These are phyloP conservation scores for Acheta domesticus DNA, from an alignment of 2,888 invertebrate genomes.

Conservation along the genomic window DNA sequence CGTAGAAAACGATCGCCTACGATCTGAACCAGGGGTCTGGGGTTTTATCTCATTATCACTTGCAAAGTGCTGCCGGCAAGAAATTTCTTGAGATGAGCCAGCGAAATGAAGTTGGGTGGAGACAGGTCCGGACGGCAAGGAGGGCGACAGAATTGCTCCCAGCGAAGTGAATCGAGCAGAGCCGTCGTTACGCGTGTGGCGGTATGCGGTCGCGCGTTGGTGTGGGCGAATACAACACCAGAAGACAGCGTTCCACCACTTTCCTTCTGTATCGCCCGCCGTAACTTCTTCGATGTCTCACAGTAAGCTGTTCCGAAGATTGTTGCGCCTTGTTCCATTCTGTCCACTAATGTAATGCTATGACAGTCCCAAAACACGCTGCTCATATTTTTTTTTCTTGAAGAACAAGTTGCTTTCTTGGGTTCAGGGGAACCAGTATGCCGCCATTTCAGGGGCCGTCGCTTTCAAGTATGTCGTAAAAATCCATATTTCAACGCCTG, in stretches of 20 bases:
- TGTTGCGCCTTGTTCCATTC: neutral
- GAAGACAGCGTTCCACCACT: neutral
- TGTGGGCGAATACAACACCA: neutral
- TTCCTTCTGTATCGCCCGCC: neutral
- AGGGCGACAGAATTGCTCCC: neutral
- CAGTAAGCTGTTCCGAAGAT: neutral
- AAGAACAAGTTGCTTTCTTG: neutral
- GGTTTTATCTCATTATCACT: neutral
- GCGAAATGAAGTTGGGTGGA: too few relatives aligned
- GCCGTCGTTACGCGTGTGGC: neutral
- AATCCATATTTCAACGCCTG: neutral
- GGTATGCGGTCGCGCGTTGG: slow-evolving; percentile 6
- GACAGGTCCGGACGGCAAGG: neutral
- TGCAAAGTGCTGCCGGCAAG: slow-evolving; percentile 11
- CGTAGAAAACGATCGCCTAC: neutral
- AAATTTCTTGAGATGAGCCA: slow-evolving; percentile 19
- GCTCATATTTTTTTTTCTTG: neutral
- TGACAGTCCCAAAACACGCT: neutral
- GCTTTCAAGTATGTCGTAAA: neutral
- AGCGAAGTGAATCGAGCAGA: neutral
- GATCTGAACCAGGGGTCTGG: neutral
- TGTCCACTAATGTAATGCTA: neutral
- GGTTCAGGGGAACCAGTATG: neutral
- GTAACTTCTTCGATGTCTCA: slow-evolving; percentile 20
- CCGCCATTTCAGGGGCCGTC: neutral